Conservation (phyloP, 1,140 invertebrate species). For the Lepidurus couesii region DNA sequence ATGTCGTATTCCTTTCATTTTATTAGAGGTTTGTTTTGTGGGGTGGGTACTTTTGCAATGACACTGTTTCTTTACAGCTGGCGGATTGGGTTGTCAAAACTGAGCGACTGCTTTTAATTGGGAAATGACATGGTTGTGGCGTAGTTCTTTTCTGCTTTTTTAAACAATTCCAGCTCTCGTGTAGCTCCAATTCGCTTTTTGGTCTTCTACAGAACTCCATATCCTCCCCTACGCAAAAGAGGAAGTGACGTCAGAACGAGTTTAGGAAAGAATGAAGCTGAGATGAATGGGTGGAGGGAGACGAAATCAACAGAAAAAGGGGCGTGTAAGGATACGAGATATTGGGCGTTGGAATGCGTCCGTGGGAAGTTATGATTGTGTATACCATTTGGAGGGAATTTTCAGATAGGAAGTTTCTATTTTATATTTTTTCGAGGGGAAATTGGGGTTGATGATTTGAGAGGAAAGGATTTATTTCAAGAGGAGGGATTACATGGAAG, state of each 20-base stretch:
- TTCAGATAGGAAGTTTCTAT: background rate
- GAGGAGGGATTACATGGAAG: background rate
- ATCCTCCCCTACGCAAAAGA: constrained; percentile 4
- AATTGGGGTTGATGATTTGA: background rate
- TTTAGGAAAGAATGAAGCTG: constrained; percentile 9
- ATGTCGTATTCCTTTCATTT: background rate
- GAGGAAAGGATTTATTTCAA: background rate
- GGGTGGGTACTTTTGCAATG: too few species aligned
- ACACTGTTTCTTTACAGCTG: too few species aligned
- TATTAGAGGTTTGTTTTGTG: too few species aligned
- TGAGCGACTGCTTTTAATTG: too few species aligned
- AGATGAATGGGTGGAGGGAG: background rate
- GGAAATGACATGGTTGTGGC: too few species aligned
- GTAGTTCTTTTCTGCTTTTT: too few species aligned
- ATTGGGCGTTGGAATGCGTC: constrained; percentile 9
- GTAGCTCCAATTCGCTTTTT: background rate
- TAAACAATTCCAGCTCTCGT: background rate
- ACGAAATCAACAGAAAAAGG: background rate
- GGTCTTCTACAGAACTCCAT: background rate
- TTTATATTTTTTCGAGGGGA: background rate
- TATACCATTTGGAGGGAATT: background rate
- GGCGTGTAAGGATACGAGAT: constrained; percentile 13
- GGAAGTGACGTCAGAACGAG: background rate
- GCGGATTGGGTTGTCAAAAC: too few species aligned
- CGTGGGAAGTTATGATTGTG: background rate